Conservation (phyloP, 1,140 invertebrate species). For the Trachymyrmex cornetzi region DNA sequence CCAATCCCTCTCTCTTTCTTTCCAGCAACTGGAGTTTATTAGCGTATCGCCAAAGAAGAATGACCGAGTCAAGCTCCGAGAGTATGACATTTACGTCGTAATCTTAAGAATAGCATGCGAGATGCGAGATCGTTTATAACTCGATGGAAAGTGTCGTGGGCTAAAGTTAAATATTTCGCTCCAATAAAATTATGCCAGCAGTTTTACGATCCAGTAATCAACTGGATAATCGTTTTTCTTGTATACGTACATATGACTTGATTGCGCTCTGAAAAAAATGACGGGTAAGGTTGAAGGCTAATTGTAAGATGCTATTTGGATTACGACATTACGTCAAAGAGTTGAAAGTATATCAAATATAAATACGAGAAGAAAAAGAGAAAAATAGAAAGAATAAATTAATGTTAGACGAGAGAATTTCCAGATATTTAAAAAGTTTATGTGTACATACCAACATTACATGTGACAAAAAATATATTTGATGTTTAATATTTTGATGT, state of each 20-base stretch:
- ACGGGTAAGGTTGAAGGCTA: too few relatives aligned
- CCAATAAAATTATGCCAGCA: constrained; percentile 19
- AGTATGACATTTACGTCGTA: constrained; percentile 54
- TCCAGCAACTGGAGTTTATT: constrained; percentile 35
- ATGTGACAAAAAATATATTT: neutral
- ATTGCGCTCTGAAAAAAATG: neutral
- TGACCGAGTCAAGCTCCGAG: constrained; percentile 29
- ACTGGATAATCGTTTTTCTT: constrained; percentile 10
- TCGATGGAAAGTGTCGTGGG: constrained; percentile 20
- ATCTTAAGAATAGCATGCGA: constrained; percentile 57
- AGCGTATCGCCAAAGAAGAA: constrained; percentile 49
- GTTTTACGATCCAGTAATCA: constrained; percentile 35
- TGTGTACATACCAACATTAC: neutral
- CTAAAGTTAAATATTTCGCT: constrained; percentile 38
- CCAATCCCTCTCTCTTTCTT: neutral
- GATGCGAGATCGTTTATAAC: constrained; percentile 46
- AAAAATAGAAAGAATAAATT: neutral
- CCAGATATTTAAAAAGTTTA: neutral
- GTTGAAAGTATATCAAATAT: neutral
- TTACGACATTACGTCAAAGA: neutral
- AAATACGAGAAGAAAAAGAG: neutral
- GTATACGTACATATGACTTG: neutral
- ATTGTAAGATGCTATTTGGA: neutral
- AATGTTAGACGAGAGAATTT: neutral
- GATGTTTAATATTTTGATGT: neutral